Percentiles rank a stretch among this genome's conserved stretches.
Conservation (phyloP, 1,140 invertebrate species). For the Ectropis grisescens region DNA sequence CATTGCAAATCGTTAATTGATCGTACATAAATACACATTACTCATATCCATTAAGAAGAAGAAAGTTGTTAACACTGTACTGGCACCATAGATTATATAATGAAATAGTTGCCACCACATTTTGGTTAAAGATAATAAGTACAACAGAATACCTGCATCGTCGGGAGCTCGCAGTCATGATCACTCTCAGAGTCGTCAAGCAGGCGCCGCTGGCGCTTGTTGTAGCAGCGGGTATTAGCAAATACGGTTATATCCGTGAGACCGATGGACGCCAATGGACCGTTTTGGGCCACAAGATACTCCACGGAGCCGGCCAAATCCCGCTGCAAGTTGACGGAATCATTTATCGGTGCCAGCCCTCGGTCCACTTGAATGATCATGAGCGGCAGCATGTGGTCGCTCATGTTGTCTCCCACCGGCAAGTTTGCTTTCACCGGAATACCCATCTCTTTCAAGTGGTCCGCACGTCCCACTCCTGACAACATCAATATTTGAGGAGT, state of each 20-base stretch:
- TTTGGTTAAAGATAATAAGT: too few species aligned
- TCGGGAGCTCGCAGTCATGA: conserved; percentile 24
- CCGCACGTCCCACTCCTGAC: background rate
- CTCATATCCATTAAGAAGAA: too few species aligned
- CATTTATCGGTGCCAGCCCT: too few species aligned
- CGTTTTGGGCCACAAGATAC: conserved; percentile 24
- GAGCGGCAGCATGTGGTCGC: conserved; percentile 75
- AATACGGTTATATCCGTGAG: conserved; percentile 66
- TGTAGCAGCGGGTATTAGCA: conserved; percentile 61
- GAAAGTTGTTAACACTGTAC: too few species aligned
- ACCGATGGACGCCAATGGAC: conserved; percentile 63
- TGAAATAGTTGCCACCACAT: too few species aligned
- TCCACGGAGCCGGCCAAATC: conserved; percentile 40
- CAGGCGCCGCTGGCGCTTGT: conserved; percentile 30
- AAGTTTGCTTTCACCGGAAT: conserved; percentile 69
- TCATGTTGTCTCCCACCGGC: conserved; percentile 81
- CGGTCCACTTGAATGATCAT: conserved; percentile 47
- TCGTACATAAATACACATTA: too few species aligned
- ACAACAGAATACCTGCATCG: too few species aligned
- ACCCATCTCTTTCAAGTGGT: background rate
- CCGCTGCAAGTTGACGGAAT: conserved; percentile 16
- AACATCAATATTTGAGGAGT: background rate
- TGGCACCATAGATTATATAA: too few species aligned
- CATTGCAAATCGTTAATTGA: too few species aligned
- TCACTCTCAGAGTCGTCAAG: conserved; percentile 7